Conservation (phyloP, 2,113 vertebrate genomes). For the Dipodomys spectabilis region DNA sequence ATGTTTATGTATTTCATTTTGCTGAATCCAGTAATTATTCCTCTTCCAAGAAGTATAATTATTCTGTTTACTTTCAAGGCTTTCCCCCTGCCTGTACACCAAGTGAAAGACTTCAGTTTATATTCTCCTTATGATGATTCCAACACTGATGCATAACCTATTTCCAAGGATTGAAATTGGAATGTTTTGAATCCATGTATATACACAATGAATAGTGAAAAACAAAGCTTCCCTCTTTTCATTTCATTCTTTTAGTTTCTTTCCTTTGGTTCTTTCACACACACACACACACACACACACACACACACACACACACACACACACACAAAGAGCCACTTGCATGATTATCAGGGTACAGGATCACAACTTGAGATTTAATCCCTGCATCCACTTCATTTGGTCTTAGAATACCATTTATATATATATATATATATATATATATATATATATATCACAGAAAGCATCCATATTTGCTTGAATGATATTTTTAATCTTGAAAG, state of each 20-base stretch:
- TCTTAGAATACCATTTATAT: background rate
- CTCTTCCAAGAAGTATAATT: constrained; percentile 62
- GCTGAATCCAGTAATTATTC: constrained; percentile 64
- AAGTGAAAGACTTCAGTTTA: background rate
- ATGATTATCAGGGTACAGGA: background rate
- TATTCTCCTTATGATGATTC: background rate
- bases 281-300: too few relatives aligned
- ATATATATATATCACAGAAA: background rate
- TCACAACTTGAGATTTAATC: background rate
- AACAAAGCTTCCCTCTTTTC: background rate
- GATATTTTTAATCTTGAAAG: background rate
- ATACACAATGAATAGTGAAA: background rate
- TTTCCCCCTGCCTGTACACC: background rate
- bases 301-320: too few relatives aligned
- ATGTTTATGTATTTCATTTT: constrained; percentile 62
- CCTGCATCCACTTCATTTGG: background rate
- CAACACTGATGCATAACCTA: background rate
- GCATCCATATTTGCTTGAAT: background rate
- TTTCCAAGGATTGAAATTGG: background rate
- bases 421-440: too few relatives aligned
- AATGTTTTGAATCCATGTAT: background rate
- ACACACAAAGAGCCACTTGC: background rate
- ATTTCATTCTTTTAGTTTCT: background rate
- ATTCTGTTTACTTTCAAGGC: constrained; percentile 60
- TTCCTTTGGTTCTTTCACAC: background rate